These are phyloP conservation scores for Neomorphus geoffroyi DNA, from an alignment of 2,797 vertebrate species.

Conservation along the genomic window DNA sequence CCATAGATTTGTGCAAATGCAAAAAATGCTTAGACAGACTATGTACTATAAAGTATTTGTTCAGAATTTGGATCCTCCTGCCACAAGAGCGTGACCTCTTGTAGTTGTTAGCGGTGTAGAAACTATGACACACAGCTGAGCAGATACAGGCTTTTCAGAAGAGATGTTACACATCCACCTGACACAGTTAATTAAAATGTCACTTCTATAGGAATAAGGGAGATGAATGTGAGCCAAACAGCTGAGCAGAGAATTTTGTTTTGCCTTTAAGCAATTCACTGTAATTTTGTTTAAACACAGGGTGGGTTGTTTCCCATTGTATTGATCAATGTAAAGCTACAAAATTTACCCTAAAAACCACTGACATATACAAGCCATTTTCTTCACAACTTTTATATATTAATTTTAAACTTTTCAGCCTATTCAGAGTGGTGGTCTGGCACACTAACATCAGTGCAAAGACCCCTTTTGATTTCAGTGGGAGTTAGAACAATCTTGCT, in stretches of 20 bases:
- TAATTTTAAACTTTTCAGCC: neutral
- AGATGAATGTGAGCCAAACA: slow-evolving; percentile 70
- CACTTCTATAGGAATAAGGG: slow-evolving; percentile 64
- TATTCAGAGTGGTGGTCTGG: neutral
- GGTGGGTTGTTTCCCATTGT: neutral
- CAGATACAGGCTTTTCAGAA: slow-evolving; percentile 60
- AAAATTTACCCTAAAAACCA: neutral
- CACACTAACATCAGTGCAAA: neutral
- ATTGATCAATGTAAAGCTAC: slow-evolving; percentile 23
- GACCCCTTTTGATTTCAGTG: neutral
- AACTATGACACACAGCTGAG: slow-evolving; percentile 53
- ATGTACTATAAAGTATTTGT: neutral
- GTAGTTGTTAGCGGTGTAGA: neutral
- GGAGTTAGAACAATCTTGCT: neutral
- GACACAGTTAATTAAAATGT: slow-evolving; percentile 71
- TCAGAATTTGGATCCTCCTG: slow-evolving; percentile 17
- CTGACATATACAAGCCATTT: neutral
- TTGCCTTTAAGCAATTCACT: slow-evolving; percentile 67
- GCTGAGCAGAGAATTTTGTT: slow-evolving; percentile 68
- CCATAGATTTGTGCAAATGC: neutral
- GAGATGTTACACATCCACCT: slow-evolving; percentile 63
- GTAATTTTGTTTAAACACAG: slow-evolving; percentile 61
- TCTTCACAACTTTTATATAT: neutral
- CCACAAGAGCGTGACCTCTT: neutral
- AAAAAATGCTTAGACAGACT: slow-evolving; percentile 15